Evolutionary conservation across 2,888 invertebrate genomes (phyloP), one percentile per base, ranked within the genome.

Genomic region (Synergus gifuensis): DNA sequence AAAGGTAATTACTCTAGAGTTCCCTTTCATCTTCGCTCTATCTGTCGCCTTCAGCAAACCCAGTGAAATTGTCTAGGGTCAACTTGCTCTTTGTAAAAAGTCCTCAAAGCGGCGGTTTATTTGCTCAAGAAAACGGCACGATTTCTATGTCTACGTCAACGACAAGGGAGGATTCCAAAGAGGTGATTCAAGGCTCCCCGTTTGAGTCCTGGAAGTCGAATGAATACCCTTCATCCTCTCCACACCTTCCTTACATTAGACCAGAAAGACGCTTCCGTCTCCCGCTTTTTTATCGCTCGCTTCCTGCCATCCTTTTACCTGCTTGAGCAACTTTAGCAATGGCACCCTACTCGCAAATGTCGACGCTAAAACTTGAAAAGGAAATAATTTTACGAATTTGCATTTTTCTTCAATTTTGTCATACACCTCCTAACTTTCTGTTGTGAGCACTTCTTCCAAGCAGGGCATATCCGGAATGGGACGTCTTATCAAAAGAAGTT

Each of bases 11-110:
- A 88, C 88, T 87, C 82, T 22, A 66, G 80, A 66, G 80, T 83
- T 83, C 84, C 83, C 88, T 88, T 88, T 88, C 87, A 88, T 87
- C 88, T 86, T 85, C 84, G 78, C 84, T 86, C 84, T 84, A 85
- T 85, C 87, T 83, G 84, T 85, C 86, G 81, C 84, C 82, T 80
- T 81, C 76, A 73, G 85, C 83, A 87, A 87, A 88, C 85, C 83
- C 79, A 62, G 80, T 78, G 76, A 82, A 80, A 80, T 80, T 67
- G 77, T 69, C 42, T 12, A 64, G 78, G 78, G 67, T 86, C 84
- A 86, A 85, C 67, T 84, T 80, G 80, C 81, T 82, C 82, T 81
- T 83, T 78, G 78, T 76, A 79, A 84, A 84, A 81, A 81, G 81
- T 82, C 80, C 82, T 83, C 83, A 86, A 86, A 83, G 85, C 82